A percentile compares a stretch with the other conserved stretches of the same genome.
Conservation (phyloP, 2,888 invertebrate species). For the Tenthredo distinguenda region DNA sequence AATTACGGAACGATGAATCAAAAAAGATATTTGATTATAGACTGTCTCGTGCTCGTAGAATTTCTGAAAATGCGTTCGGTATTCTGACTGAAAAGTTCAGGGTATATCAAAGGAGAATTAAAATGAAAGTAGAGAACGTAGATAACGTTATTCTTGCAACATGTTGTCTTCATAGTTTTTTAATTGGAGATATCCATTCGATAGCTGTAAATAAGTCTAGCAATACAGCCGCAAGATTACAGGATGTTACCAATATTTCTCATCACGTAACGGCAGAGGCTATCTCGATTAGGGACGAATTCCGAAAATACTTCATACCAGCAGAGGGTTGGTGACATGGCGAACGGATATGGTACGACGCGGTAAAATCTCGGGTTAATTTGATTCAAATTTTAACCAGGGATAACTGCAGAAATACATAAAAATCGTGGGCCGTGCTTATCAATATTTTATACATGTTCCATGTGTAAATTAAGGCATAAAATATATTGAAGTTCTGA, state of each 20-base stretch:
- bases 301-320: background rate
- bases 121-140: background rate
- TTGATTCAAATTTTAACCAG: background rate
- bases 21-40: conserved; percentile 52
- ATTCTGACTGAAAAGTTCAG: no score
- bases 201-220: background rate
- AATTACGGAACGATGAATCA: conserved; percentile 43
- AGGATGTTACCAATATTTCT: background rate
- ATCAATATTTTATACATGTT: no score
- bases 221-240: background rate
- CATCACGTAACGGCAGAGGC: background rate
- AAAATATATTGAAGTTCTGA: background rate
- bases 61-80: no score
- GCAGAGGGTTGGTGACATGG: background rate
- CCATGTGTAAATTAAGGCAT: no score
- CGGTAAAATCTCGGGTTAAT: no score
- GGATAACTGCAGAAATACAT: no score
- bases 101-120: no score
- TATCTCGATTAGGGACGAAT: background rate
- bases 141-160: background rate
- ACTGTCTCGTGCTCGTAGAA: background rate
- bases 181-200: background rate
- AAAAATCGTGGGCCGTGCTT: no score
- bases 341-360: background rate
- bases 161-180: conserved; percentile 6